These are phyloP conservation scores for Ciconia nigra DNA, from an alignment of 2,797 vertebrate species.

Conservation along the genomic window DNA sequence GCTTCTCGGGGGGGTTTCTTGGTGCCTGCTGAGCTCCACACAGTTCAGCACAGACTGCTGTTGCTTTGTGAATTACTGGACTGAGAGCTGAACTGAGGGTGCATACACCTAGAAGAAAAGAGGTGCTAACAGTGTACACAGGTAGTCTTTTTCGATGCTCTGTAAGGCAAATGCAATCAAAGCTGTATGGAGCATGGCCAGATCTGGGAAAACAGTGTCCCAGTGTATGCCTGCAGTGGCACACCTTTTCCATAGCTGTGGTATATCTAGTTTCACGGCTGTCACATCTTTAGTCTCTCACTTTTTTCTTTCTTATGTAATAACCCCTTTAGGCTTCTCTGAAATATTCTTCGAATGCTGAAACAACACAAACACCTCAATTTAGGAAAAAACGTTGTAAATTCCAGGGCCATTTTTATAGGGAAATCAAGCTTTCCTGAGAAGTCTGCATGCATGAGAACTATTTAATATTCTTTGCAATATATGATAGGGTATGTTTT, in stretches of 20 bases:
- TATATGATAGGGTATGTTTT: rapidly evolving
- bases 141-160: neutral
- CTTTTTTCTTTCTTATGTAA: neutral
- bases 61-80: rapidly evolving
- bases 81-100: neutral
- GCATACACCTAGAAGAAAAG: neutral
- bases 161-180: neutral
- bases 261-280: rapidly evolving
- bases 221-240: neutral
- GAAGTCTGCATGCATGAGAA: neutral
- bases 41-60: neutral
- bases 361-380: neutral
- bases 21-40: neutral
- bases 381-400: neutral
- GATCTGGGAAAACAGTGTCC: neutral
- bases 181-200: neutral
- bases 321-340: neutral
- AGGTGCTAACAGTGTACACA: neutral
- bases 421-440: neutral
- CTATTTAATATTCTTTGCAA: neutral
- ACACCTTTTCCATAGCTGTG: neutral
- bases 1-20: rapidly evolving
- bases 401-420: neutral
- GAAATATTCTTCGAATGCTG: neutral
- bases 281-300: neutral